A percentile compares a stretch with the other conserved stretches of the same genome.
These are phyloP conservation scores for Pyrocephalus nanus DNA, from an alignment of 2,797 vertebrate genomes.

Conservation along the genomic window DNA sequence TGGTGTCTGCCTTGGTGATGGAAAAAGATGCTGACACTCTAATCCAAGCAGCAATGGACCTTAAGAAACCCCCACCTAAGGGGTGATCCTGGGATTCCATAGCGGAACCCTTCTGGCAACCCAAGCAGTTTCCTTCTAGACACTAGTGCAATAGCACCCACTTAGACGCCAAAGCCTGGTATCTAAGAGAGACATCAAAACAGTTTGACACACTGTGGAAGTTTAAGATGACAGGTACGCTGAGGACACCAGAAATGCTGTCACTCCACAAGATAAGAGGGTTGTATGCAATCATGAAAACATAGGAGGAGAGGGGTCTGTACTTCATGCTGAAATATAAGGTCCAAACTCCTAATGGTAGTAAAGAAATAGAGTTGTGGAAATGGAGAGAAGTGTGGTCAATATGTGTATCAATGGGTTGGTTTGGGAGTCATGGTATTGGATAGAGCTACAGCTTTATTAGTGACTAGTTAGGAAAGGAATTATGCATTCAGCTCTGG, in stretches of 20 bases:
- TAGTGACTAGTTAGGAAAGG: not conserved
- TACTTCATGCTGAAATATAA: not conserved
- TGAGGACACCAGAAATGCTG: fast-evolving
- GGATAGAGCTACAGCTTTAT: not conserved
- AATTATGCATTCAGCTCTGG: not conserved
- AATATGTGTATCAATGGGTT: not conserved
- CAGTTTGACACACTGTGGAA: not conserved
- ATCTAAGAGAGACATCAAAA: not conserved
- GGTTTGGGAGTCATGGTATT: not conserved
- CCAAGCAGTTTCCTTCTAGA: not conserved
- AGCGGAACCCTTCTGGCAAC: not conserved
- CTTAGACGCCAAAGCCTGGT: not conserved
- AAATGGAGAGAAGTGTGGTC: not conserved
- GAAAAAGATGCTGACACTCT: not conserved
- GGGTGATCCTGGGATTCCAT: not conserved
- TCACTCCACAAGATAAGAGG: not conserved
- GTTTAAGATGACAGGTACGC: not conserved
- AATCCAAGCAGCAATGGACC: not conserved
- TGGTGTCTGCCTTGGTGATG: not conserved
- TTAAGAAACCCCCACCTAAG: not conserved
- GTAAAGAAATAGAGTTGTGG: not conserved
- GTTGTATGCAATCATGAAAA: not conserved
- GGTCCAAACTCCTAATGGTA: not conserved
- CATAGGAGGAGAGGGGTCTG: not conserved
- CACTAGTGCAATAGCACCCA: not conserved